Conservation (phyloP, 2,888 invertebrate genomes). For the Notodromas monacha region DNA sequence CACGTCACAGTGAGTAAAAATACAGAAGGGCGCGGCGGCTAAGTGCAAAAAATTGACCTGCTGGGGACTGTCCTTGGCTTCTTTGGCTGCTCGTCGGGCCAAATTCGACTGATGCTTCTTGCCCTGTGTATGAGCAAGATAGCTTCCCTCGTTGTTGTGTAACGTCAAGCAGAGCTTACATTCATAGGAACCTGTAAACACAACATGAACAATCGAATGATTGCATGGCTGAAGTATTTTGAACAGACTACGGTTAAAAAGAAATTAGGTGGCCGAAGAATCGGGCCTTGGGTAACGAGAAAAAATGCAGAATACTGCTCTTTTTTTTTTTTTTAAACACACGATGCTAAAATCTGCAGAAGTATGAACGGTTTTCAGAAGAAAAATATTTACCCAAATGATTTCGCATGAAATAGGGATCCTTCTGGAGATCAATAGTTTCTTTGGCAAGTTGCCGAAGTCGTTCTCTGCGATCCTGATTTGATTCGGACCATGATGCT, state of each 20-base stretch:
- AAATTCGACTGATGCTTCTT: constrained; percentile 98
- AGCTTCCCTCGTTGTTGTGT: constrained; percentile 96
- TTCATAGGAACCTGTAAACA: constrained; percentile 50
- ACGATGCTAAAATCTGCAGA: no score
- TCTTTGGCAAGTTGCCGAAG: constrained; percentile 81
- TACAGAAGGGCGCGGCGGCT: no score
- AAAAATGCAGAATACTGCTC: no score
- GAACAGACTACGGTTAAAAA: neutral
- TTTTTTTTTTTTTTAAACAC: constrained; percentile 5
- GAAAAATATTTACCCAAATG: constrained; percentile 34
- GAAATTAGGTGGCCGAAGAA: neutral
- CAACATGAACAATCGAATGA: neutral
- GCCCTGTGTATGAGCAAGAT: constrained; percentile 93
- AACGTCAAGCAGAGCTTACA: constrained; percentile 91
- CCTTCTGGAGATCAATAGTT: constrained; percentile 93
- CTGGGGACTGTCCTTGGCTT: constrained; percentile 83
- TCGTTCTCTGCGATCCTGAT: constrained; percentile 76
- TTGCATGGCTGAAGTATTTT: neutral
- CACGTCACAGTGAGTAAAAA: no score
- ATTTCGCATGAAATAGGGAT: constrained; percentile 99
- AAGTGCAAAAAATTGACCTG: constrained; percentile 18
- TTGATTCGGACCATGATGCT: constrained; percentile 93
- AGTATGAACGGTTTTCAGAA: neutral
- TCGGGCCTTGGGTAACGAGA: neutral
- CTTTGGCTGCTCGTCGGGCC: constrained; percentile 85